Evolutionary conservation across 2,113 vertebrate genomes (phyloP), one percentile per base, ranked within the genome.

Genomic region (Electrona antarctica): DNA sequence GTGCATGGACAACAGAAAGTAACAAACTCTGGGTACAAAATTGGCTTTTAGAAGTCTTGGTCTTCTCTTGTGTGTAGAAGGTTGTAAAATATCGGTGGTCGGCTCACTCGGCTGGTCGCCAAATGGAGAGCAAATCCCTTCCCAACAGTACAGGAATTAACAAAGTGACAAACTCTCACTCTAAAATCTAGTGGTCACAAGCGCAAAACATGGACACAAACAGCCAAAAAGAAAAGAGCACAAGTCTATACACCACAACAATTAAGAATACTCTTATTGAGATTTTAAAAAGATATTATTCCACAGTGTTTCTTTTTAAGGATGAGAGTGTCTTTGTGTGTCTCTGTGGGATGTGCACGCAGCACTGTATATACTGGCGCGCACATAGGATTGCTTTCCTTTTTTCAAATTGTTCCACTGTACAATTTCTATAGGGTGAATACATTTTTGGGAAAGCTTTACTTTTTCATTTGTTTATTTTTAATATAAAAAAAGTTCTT

Each of bases 111-210:
- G 54, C 50, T 66, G 52, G 28, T 45, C 14, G 13, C 49, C 62
- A 45, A n/a, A 29, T 49, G 11, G 47, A 11, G 63, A 52, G 63
- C 28, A 8, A 3, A 7, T 52, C 21, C 8, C 21, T 52, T 50
- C 33, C 45, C 49, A 48, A 65, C 49, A 51, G 11, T 12, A 65
- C 50, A 51, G 12, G 6, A 41, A n/a, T 33, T 33, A 45, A 45
- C n/a, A 49, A 15, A 28, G 15, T 55, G 13, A 15, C 46, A 66
- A 77, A 72, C 12, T 15, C 49, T 64, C 45, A 73, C 57, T 73
- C 28, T 77, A 74, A 69, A 58, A 4, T 67, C 79, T 82, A 78
- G 69, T 76, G 64, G 49, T 63, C 70, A 79, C 80, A 76, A 62
- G 67, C 52, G 11, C 68, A 74, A 58, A 54, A 69, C 21, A 49